Base-by-base conservation (phyloP, 2,113 vertebrate species). In the Gobiocypris rarus region DNA sequence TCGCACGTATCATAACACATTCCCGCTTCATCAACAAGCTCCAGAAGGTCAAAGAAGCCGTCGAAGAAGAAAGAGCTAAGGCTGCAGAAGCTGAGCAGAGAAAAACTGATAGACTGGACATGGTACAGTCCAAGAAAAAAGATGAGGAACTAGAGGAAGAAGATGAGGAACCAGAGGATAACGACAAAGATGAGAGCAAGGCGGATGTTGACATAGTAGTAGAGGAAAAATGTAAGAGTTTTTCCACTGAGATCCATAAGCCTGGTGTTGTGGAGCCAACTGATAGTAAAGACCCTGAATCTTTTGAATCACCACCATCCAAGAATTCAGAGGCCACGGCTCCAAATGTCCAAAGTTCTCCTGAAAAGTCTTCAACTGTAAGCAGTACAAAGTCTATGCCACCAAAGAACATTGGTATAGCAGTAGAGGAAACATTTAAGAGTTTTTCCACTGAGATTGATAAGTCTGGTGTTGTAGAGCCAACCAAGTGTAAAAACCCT, bases 1-100 rank as follows among this genome's bases (percentile, higher is more conserved):
- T 93, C 41, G 96, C 97, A 54, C 95, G 96, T 83, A 93, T 99
- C 65, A 94, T 94, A 83, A 92, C 93, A 31, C 95, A 99, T 56
- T 48, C 86, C 19, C 85, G 79, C 81, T 81, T 84, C 52, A 15
- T 81, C 73, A 88, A 86, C 22, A 86, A 87, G 17, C 85, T 87
- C 10, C 67, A 79, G 50, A 82, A 81, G 41, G 61, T 88, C 24
- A 48, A 19, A 28, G 70, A 75, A 41, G 75, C 63, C 15, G 69
- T 87, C 2, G 45, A 75, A 69, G 14, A 69, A 24, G 43, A 61
- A 77, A 83, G 38, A 87, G 84, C 26, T 71, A 81, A 86, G 15
- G 79, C 82, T 5, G 5, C 75, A 19, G 52, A 86, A 10, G 38
- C 34, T 24, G 43, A 50, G 5, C 38, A 65, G 11, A 83, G 38